Base-by-base conservation (phyloP, 2,888 invertebrate species). In the Synanthedon formicaeformis region DNA sequence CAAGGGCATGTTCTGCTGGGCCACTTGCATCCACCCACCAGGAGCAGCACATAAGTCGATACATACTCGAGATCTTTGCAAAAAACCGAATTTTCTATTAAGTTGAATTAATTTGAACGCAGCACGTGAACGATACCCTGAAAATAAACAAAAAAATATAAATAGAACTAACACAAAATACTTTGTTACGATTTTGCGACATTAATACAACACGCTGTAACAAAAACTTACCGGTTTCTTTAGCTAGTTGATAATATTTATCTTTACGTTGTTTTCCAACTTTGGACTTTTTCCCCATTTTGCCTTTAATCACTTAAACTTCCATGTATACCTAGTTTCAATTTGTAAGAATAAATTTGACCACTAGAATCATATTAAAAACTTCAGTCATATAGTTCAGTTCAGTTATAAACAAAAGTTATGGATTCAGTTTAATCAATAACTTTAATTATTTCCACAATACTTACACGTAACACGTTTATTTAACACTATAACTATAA, bases 11-110 rank as follows among this genome's bases (percentile, higher is more conserved):
- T 97, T 96, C 77, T 99, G 95, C 66, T 94, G 93, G 51, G 98
- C 99, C 53, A 99, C 99, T 84, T 96, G 99, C 93, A 99, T 96
- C 99, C 99, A 99, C 64, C 98, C 98, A 71, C 99, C 99, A 1
- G 99, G 99, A 1, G 99, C 99, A 12, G 99, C 99, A 85, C 99
- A 99, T 57, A 99, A 88, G 90, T 99, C 99, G 68, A 99, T 92
- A 63, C 97, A 95, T 89, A 99, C 98, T 89, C 96, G 91, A 0
- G 98, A 96, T 71, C 93, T 94, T 89, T 99, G 96, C 5, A 99
- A 88, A 80, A 99, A 99, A 53, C 96, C 96, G 85, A 96, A 99
- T 77, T 98, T 98, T 58, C 98, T 90, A 83, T 99, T 99, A 52
- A 99, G 80, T 75, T 99, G 99, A 58, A 99, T 96, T 63, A 99